These are phyloP conservation scores for Psittacara wagleri DNA, from an alignment of 2,113 vertebrate species.

Conservation along the genomic window DNA sequence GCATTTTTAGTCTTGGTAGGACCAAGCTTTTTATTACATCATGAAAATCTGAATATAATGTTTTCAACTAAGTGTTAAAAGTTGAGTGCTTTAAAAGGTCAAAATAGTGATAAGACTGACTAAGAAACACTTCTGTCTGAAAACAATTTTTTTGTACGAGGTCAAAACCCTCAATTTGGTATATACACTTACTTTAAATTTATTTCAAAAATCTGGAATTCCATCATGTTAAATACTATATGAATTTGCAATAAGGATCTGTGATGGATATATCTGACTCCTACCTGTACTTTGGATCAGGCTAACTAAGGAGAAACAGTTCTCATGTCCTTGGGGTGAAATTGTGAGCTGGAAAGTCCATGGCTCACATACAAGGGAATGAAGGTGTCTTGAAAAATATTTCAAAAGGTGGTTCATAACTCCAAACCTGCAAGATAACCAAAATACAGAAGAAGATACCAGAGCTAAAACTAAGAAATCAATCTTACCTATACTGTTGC, in stretches of 20 bases:
- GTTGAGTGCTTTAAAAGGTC: not conserved
- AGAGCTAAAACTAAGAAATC: not conserved
- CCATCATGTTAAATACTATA: not conserved
- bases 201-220: not conserved
- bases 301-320: not conserved
- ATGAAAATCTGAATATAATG: not conserved
- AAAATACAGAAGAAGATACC: not conserved
- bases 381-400: not conserved
- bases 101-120: not conserved
- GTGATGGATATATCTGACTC: not conserved
- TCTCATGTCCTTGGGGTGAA: not conserved
- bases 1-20: fast-evolving
- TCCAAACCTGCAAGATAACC: not conserved
- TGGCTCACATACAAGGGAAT: too few species aligned
- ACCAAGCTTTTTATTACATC: not conserved
- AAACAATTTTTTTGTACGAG: not conserved
- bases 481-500: not conserved
- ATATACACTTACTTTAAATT: not conserved
- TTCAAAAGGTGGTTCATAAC: not conserved
- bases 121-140: not conserved
- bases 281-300: not conserved
- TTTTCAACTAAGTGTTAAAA: not conserved
- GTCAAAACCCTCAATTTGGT: not conserved
- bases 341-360: not conserved
- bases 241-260: not conserved